phyloP scores from a whole-genome alignment of 2,888 invertebrate species.

The Drosophila parthenogenetica region DNA sequence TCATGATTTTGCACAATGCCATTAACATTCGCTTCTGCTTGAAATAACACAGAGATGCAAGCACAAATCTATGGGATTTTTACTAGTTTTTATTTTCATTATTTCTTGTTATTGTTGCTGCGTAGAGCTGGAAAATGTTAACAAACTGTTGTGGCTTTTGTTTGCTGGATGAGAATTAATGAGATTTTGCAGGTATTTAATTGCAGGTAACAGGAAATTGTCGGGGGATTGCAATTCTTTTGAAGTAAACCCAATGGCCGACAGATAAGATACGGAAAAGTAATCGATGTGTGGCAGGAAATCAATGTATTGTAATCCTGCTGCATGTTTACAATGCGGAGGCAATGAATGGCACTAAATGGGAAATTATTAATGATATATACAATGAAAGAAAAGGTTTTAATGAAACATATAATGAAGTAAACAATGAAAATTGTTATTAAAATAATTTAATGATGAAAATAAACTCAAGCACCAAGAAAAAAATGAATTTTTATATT shows the following conservation, averaged over 20 bases:
- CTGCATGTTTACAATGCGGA: background rate
- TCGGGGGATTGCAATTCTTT: constrained; percentile 26
- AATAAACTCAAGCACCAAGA: no score
- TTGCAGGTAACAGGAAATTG: constrained; percentile 39
- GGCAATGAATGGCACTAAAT: background rate
- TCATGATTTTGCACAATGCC: constrained; percentile 66
- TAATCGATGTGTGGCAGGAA: constrained; percentile 1
- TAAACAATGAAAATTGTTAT: background rate
- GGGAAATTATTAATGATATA: background rate
- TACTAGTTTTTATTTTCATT: constrained; percentile 12
- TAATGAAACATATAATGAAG: background rate
- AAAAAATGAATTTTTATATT: no score
- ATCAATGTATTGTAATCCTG: background rate
- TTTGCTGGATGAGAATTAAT: constrained; percentile 32
- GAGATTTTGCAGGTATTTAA: constrained; percentile 45
- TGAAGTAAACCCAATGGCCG: constrained; percentile 22
- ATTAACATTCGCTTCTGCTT: constrained; percentile 46
- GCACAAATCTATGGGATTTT: constrained; percentile 15
- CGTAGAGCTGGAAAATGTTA: constrained; percentile 32
- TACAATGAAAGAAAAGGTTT: background rate
- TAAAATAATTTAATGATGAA: no score
- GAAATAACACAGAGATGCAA: constrained; percentile 51
- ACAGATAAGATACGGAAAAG: background rate
- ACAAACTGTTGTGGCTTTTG: constrained; percentile 24
- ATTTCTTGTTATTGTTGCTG: constrained; percentile 10